Conservation (phyloP, 2,888 invertebrate species). For the Lepeophtheirus nordmannii region DNA sequence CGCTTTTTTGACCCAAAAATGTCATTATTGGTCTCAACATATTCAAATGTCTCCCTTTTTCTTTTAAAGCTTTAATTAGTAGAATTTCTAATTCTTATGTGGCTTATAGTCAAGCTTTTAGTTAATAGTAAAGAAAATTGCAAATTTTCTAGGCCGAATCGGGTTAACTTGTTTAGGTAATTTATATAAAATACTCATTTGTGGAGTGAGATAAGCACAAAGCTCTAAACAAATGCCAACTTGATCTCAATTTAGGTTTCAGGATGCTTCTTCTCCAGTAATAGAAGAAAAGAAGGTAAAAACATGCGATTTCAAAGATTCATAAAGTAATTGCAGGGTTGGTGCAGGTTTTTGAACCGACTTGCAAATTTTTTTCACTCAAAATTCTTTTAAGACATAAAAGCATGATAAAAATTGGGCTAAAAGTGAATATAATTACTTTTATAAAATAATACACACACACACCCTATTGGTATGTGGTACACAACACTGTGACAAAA, state of each 20-base stretch:
- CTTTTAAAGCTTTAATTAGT: background rate
- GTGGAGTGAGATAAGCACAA: background rate
- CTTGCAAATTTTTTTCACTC: too few species aligned
- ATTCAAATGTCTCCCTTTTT: background rate
- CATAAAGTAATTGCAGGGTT: too few species aligned
- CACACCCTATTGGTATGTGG: too few species aligned
- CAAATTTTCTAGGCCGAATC: background rate
- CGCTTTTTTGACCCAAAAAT: too few species aligned
- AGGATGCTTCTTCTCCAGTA: slow-evolving; percentile 30
- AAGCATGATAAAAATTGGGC: too few species aligned
- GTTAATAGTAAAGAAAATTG: background rate
- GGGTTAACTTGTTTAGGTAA: background rate
- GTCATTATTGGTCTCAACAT: too few species aligned
- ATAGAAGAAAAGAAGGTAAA: slow-evolving; percentile 29
- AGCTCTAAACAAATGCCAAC: slow-evolving; percentile 27
- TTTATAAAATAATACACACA: too few species aligned
- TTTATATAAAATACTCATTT: background rate
- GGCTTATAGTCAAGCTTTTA: background rate
- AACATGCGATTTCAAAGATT: too few species aligned
- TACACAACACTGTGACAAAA: too few species aligned
- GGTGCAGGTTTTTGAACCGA: too few species aligned
- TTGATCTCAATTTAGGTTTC: slow-evolving; percentile 30
- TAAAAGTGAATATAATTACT: too few species aligned
- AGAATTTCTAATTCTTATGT: background rate
- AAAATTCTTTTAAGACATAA: too few species aligned